These are phyloP conservation scores for Escarpia spicata DNA, from an alignment of 2,888 invertebrate genomes.

Conservation along the genomic window DNA sequence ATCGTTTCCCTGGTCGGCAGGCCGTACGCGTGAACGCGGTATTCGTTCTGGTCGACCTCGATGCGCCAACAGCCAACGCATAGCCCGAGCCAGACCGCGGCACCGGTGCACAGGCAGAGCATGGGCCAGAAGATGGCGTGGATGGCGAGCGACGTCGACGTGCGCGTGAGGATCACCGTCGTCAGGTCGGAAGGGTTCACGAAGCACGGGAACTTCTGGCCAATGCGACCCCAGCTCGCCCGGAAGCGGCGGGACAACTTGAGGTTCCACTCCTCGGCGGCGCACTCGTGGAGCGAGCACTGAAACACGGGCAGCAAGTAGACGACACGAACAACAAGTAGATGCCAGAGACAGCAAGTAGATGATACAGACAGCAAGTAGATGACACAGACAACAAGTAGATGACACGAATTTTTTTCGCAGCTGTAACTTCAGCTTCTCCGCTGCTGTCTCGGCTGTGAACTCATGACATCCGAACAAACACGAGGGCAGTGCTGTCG, in stretches of 20 bases:
- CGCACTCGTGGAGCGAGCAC: conserved; percentile 42
- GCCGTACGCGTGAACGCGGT: neutral
- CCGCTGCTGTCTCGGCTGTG: too few species aligned
- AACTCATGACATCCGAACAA: too few species aligned
- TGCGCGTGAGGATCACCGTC: conserved; percentile 35
- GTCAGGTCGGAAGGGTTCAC: conserved; percentile 35
- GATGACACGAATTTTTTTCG: too few species aligned
- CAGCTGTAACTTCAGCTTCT: too few species aligned
- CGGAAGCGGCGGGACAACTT: conserved; percentile 38
- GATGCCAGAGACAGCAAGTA: too few species aligned
- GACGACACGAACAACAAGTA: too few species aligned
- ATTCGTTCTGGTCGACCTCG: conserved; percentile 6
- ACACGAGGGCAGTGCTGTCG: too few species aligned
- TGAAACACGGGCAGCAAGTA: conserved; percentile 19
- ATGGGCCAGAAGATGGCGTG: conserved; percentile 43
- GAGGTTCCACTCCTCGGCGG: conserved; percentile 42
- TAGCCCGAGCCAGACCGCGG: conserved; percentile 41
- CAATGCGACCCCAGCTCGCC: conserved; percentile 35
- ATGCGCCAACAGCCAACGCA: conserved; percentile 42
- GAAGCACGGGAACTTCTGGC: conserved; percentile 37
- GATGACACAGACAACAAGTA: too few species aligned
- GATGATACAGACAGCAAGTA: too few species aligned
- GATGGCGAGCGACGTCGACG: conserved; percentile 29
- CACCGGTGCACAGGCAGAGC: conserved; percentile 36
- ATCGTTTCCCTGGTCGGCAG: neutral